Evolutionary conservation across 2,113 vertebrate species (phyloP).

Genomic region (Ptilorrhoa leucosticta): DNA sequence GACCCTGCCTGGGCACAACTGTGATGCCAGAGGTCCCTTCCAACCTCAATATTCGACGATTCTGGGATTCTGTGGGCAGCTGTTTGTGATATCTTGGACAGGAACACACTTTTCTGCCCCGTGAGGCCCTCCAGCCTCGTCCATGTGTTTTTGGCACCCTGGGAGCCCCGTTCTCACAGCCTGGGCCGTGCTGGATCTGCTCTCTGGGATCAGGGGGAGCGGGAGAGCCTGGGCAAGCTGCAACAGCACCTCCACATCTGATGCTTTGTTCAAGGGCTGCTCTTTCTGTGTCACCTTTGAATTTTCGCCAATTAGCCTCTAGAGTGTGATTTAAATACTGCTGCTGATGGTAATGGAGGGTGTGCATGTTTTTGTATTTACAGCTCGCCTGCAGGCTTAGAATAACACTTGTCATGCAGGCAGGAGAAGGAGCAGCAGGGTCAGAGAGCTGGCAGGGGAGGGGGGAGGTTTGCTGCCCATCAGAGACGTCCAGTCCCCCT

Average conservation of each 20-base stretch:
- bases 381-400: neutral
- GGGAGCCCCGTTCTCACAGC: neutral
- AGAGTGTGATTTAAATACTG: neutral
- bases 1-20: neutral
- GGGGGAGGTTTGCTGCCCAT: neutral
- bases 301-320: conserved; percentile 17
- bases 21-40: neutral
- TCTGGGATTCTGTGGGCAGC: neutral
- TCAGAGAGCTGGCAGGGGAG: neutral
- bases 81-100: neutral
- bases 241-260: neutral
- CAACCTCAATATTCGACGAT: neutral
- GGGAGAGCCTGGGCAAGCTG: neutral
- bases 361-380: neutral
- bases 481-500: neutral
- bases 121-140: neutral
- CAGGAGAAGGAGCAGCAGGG: neutral
- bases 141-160: neutral
- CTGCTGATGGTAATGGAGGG: neutral
- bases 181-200: neutral
- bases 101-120: neutral
- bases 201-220: neutral
- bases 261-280: conserved; percentile 1
- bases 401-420: neutral
- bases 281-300: conserved; percentile 30